Evolutionary conservation across 2,113 vertebrate genomes (phyloP).

Genomic region (Xiphophorus maculatus): DNA sequence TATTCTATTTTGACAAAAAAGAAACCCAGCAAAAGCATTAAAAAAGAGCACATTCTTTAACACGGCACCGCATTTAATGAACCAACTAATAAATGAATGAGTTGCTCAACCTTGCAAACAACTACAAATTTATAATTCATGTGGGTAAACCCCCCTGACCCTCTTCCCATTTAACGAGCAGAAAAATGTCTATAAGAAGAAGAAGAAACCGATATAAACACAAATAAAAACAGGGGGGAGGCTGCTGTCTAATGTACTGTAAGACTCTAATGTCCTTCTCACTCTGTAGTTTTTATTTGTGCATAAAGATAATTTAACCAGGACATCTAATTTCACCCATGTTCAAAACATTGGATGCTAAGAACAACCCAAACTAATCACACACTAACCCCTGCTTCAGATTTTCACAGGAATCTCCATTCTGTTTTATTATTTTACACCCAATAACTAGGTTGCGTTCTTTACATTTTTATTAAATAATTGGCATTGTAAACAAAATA

Average conservation of each 20-base stretch:
- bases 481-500: neutral
- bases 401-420: neutral
- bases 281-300: too few relatives aligned
- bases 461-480: neutral
- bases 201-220: slow-evolving; percentile 41
- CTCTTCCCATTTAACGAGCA: slow-evolving; percentile 2
- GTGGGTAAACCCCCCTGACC: slow-evolving; percentile 1
- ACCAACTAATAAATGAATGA: slow-evolving; percentile 45
- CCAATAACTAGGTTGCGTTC: neutral
- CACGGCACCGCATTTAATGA: neutral
- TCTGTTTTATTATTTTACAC: neutral
- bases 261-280: neutral
- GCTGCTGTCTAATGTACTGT: slow-evolving; percentile 33
- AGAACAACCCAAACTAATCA: neutral
- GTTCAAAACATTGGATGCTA: neutral
- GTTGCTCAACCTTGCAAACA: slow-evolving; percentile 43
- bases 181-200: slow-evolving; percentile 17
- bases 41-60: neutral
- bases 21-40: neutral
- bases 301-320: neutral
- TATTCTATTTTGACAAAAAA: neutral
- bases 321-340: slow-evolving; percentile 19
- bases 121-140: slow-evolving; percentile 47
- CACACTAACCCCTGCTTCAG: neutral
- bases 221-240: slow-evolving; percentile 25